These are phyloP conservation scores for Gryllus bimaculatus DNA, from an alignment of 1,140 invertebrate genomes.

Conservation along the genomic window DNA sequence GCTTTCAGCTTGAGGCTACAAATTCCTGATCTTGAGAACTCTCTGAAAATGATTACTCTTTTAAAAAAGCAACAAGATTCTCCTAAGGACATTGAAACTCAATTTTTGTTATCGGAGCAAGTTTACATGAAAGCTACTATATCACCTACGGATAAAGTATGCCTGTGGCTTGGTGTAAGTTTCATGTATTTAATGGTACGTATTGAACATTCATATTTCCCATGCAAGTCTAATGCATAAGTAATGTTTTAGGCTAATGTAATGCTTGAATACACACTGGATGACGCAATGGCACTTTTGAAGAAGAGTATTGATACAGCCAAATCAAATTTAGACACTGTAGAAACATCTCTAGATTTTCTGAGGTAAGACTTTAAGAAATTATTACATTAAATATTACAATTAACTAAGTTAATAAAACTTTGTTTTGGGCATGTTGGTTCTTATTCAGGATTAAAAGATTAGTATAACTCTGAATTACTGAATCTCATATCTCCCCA, in stretches of 20 bases:
- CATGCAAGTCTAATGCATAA: not conserved
- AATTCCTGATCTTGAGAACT: constrained; percentile 87
- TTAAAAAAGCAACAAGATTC: constrained; percentile 69
- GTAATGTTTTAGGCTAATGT: constrained; percentile 71
- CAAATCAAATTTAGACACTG: constrained; percentile 68
- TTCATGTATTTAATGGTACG: not conserved
- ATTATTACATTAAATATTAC: not conserved
- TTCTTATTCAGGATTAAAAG: not conserved
- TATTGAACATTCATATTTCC: not conserved
- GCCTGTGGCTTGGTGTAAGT: constrained; percentile 86
- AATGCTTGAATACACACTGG: constrained; percentile 93
- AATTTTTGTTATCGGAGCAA: constrained; percentile 92
- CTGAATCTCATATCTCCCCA: not conserved
- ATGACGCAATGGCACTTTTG: constrained; percentile 82
- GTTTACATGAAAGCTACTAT: constrained; percentile 82
- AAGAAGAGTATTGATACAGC: constrained; percentile 82
- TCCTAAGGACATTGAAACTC: constrained; percentile 63
- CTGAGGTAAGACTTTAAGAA: constrained; percentile 41
- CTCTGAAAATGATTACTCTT: constrained; percentile 85
- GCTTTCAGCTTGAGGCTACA: constrained; percentile 61
- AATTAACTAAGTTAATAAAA: not conserved
- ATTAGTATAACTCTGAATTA: not conserved
- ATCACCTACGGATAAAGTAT: constrained; percentile 87
- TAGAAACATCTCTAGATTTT: constrained; percentile 89
- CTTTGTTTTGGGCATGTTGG: not conserved